Evolutionary conservation across 2,113 vertebrate species (phyloP).

Genomic region (Sturnus vulgaris): DNA sequence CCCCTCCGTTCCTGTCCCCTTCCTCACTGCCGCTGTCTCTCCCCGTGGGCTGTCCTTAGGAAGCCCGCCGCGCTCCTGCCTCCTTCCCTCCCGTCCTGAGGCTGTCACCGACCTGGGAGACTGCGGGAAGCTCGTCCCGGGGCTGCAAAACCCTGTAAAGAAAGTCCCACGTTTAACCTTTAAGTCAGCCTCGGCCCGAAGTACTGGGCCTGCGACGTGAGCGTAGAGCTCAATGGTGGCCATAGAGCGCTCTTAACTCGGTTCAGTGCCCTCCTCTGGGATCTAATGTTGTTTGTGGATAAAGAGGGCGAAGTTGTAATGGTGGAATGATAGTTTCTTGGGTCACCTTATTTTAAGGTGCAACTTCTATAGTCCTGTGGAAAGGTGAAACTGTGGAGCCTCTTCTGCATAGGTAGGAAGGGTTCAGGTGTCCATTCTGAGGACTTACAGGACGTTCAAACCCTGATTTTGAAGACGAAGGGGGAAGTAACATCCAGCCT

Average conservation of each 20-base stretch:
- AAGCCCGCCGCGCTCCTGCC: rapidly evolving
- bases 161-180: rapidly evolving
- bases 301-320: rapidly evolving
- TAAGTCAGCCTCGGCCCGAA: rapidly evolving
- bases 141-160: rapidly evolving
- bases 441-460: background rate
- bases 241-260: rapidly evolving
- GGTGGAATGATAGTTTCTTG: rapidly evolving
- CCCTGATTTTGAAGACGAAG: background rate
- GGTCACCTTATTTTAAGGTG: rapidly evolving
- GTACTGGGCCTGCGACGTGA: rapidly evolving
- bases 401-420: rapidly evolving
- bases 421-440: background rate
- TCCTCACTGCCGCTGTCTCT: rapidly evolving
- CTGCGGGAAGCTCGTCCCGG: rapidly evolving
- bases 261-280: rapidly evolving
- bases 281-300: rapidly evolving
- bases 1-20: rapidly evolving
- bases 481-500: background rate
- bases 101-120: rapidly evolving
- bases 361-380: rapidly evolving
- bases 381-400: background rate
- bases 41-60: rapidly evolving
- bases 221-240: rapidly evolving
- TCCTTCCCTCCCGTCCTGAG: background rate